Evolutionary conservation across 2,888 invertebrate genomes (phyloP).

Genomic region (Octodonta nipae): DNA sequence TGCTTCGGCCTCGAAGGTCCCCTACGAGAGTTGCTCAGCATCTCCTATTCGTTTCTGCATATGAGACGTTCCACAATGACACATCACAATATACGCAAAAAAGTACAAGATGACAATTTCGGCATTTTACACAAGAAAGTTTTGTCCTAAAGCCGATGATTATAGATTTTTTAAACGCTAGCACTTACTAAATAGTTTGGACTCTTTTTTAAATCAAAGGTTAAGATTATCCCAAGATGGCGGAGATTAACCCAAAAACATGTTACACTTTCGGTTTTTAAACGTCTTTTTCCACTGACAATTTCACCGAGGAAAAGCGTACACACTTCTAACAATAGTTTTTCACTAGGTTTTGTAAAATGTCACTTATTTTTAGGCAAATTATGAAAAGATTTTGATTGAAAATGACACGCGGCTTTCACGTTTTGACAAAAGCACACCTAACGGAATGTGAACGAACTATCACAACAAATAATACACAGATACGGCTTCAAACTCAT

Average conservation of each 20-base stretch:
- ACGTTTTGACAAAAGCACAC: conserved; percentile 34
- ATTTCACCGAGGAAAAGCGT: conserved; percentile 14
- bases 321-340: conserved; percentile 16
- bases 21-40: conserved; percentile 33
- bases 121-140: conserved; percentile 21
- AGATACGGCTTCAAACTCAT: too few relatives aligned
- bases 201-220: conserved; percentile 33
- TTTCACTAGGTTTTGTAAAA: conserved; percentile 24
- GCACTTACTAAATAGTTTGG: conserved; percentile 22
- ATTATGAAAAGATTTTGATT: conserved; percentile 32
- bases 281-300: conserved; percentile 14
- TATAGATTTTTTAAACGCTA: conserved; percentile 20
- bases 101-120: conserved; percentile 18
- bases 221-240: conserved; percentile 38
- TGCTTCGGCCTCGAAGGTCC: too few relatives aligned
- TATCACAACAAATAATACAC: too few relatives aligned
- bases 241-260: conserved; percentile 37
- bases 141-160: conserved; percentile 20
- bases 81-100: conserved; percentile 28
- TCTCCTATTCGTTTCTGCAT: conserved; percentile 31
- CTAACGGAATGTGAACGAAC: conserved; percentile 27
- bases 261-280: conserved; percentile 22
- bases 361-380: conserved; percentile 32
- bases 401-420: conserved; percentile 40
- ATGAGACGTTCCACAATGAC: conserved; percentile 29